phyloP scores from a whole-genome alignment of 2,888 invertebrate species.

The Phyllotreta cruciferae region DNA sequence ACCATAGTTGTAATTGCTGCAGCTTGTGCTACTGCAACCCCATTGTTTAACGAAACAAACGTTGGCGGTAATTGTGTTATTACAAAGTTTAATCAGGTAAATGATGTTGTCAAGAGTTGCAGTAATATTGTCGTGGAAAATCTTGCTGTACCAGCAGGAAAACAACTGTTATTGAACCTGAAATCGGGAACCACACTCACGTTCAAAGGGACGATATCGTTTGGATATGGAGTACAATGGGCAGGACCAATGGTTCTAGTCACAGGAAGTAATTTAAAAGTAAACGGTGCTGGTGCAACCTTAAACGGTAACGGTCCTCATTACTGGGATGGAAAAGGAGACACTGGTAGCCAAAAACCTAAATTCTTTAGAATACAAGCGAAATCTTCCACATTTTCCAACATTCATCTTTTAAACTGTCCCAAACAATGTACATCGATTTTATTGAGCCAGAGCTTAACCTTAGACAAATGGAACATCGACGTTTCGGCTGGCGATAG shows the following conservation, averaged over 20 bases:
- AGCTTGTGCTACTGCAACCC: background rate
- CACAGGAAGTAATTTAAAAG: background rate
- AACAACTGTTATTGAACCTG: slow-evolving; percentile 19
- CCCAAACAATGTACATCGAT: slow-evolving; percentile 34
- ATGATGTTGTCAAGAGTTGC: slow-evolving; percentile 19
- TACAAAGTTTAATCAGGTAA: slow-evolving; percentile 12
- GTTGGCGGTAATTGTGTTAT: slow-evolving; percentile 18
- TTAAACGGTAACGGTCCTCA: slow-evolving; percentile 34
- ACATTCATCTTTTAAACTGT: slow-evolving; percentile 34
- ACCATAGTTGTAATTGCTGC: background rate
- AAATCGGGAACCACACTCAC: slow-evolving; percentile 22
- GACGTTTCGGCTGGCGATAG: slow-evolving; percentile 38
- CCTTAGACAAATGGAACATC: slow-evolving; percentile 33
- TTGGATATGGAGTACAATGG: slow-evolving; percentile 13
- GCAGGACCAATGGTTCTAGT: background rate
- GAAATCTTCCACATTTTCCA: slow-evolving; percentile 27
- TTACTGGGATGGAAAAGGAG: slow-evolving; percentile 40
- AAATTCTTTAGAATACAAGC: slow-evolving; percentile 36
- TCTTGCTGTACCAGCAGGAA: slow-evolving; percentile 29
- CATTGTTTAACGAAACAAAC: slow-evolving; percentile 1
- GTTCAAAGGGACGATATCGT: slow-evolving; percentile 21
- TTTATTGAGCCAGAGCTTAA: slow-evolving; percentile 26
- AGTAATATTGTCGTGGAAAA: slow-evolving; percentile 8
- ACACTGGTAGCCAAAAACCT: slow-evolving; percentile 16
- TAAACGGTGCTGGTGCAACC: slow-evolving; percentile 19